A percentile compares a stretch with the other conserved stretches of the same genome.
phyloP scores from a whole-genome alignment of 2,113 vertebrate genomes.

The Melospiza melodia region DNA sequence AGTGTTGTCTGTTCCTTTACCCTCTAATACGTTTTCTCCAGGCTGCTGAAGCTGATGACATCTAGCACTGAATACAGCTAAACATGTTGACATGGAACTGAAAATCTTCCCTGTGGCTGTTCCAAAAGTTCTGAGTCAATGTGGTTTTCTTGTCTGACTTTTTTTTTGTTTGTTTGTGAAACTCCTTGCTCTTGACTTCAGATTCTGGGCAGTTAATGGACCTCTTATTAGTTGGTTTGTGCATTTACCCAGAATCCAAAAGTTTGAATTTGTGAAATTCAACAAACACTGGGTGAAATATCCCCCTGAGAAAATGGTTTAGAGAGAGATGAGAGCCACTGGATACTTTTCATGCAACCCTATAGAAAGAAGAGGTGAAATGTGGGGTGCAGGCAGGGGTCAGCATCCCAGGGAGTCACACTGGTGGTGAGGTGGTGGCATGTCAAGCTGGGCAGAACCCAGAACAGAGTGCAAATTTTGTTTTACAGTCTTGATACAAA shows the following conservation, averaged over 20 bases:
- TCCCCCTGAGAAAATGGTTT: background rate
- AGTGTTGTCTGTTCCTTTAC: background rate
- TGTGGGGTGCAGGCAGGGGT: rapidly evolving
- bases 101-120: constrained; percentile 3
- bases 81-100: background rate
- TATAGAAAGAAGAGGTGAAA: background rate
- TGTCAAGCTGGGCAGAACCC: background rate
- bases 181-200: background rate
- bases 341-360: background rate
- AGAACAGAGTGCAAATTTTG: background rate
- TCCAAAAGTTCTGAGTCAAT: background rate
- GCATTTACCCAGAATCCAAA: background rate
- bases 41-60: background rate
- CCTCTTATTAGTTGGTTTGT: background rate
- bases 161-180: background rate
- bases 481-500: background rate
- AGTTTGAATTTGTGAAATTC: background rate
- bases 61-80: background rate
- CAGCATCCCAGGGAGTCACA: background rate
- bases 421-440: background rate
- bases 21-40: background rate
- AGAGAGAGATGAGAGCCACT: background rate
- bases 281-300: background rate
- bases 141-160: background rate
- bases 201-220: background rate